Conservation (phyloP, 35 echinoderm and acorn worm species). For the Acanthaster planci region DNA sequence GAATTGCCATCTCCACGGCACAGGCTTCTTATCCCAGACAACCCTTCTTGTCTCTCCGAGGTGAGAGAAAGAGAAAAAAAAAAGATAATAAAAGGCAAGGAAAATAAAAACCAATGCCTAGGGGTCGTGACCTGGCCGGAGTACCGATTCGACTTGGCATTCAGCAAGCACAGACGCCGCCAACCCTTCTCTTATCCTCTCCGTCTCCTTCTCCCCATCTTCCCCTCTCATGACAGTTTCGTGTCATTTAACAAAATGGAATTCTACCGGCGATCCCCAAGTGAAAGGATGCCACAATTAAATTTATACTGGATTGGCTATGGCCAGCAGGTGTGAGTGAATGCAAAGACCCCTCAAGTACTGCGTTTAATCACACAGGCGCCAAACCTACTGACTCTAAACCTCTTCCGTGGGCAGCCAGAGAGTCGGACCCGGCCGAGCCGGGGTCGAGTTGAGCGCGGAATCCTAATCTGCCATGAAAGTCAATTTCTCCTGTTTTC, state of each 20-base stretch:
- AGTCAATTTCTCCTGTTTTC: slow-evolving; percentile 27
- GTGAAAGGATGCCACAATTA: slow-evolving; percentile 20
- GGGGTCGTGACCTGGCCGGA: slow-evolving; percentile 25
- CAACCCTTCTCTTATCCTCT: background rate
- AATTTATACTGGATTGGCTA: slow-evolving; percentile 34
- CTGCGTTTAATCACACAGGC: slow-evolving; percentile 28
- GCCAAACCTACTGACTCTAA: slow-evolving; percentile 25
- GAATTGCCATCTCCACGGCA: slow-evolving; percentile 17
- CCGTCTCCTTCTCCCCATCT: too few species aligned
- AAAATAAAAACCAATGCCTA: background rate
- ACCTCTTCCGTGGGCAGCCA: slow-evolving; percentile 20
- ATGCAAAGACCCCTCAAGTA: slow-evolving; percentile 31
- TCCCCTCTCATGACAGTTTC: slow-evolving; percentile 18
- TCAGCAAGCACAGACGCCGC: slow-evolving; percentile 19
- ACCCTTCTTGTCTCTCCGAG: background rate
- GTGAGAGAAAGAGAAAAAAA: too few species aligned
- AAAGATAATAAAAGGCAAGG: too few species aligned
- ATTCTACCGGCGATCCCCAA: slow-evolving; percentile 21
- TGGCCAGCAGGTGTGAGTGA: slow-evolving; percentile 27
- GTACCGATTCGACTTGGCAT: slow-evolving; percentile 1
- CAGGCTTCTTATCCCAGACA: slow-evolving; percentile 19
- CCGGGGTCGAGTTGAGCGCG: slow-evolving; percentile 12
- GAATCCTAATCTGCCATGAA: slow-evolving; percentile 33
- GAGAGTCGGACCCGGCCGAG: slow-evolving; percentile 22
- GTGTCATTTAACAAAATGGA: slow-evolving; percentile 31